Evolutionary conservation across 1,140 invertebrate genomes (phyloP), one percentile per base, ranked within the genome.

Genomic region (Gryllus bimaculatus): DNA sequence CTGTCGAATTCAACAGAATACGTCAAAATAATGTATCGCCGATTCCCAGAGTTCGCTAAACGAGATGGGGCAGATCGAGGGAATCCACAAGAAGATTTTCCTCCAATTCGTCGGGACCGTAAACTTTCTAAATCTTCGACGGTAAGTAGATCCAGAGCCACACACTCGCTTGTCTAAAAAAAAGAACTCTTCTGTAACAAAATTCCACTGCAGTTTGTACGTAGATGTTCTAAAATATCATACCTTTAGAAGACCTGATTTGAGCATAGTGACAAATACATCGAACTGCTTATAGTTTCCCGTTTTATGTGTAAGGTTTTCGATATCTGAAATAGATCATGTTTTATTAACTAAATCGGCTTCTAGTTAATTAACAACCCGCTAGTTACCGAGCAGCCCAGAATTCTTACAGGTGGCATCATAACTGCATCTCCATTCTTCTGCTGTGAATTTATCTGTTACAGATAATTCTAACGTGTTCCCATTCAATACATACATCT

Each of bases 231-330:
- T 74, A 39, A 21, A 74, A 20, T 21, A 7, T 6, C 39, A 78
- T 84, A 88, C 87, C 85, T 87, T 88, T 76, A 88, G 82, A 74
- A 89, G 82, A 73, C 88, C 88, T 10, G 86, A 88, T 81, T 87
- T 87, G 26, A 89, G 81, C 88, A 89, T 89, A 13, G 86, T 83
- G 7, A 87, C 81, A 80, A 89, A 89, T 48, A 87, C 86, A 79
- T 87, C 84, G 80, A 89, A 89, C 81, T 87, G 85, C 80, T 89
- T 89, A 80, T 84, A 89, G 83, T 87, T 88, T 76, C 88, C 88
- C 13, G 87, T 89, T 82, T 87, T 86, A n/a, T 85, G 85, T 4
- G 87, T 89, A 79, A 88, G 83, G 80, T 86, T 87, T 85, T 88
- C 88, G 66, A 88, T 87, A 84, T 87, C 88, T 89, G 81, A 74